Base-by-base conservation (phyloP, 2,113 vertebrate genomes). In the Tachysurus fulvidraco region DNA sequence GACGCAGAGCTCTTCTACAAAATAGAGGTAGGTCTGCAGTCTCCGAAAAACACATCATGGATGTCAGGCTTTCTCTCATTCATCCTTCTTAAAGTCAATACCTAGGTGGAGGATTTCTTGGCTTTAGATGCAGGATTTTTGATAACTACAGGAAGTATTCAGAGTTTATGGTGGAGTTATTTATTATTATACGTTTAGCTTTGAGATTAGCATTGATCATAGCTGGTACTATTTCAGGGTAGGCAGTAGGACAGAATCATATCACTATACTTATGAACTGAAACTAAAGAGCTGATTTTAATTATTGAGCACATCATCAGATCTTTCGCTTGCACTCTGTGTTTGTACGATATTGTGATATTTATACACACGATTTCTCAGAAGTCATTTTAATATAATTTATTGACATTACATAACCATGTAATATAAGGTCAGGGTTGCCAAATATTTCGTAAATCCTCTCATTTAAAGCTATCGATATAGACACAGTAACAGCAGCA, bases 1-100 rank as follows among this genome's bases (percentile, higher is more conserved):
- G 98, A 99, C 1, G 96, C 98, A 0, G 96, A 97, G 44, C 96
- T 99, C 77, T 99, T 98, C 91, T 97, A 96, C 84, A 98, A 97
- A 86, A 98, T 99, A 0, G 96, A 98, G 96, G 98, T 94, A 82
- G 28, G 8, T 67, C 13, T 16, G 41, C 8, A 12, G 69, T 64
- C 30, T 62, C 55, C 0, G n/a, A 36, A 13, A 19, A 80, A 11
- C 25, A 30, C 30, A 12, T 11, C 17, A 19, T 12, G 54, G 54
- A 41, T 36, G 28, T 57, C 54, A 9, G 21, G 12, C 16, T n/a
- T n/a, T n/a, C n/a, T n/a, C n/a, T n/a, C n/a, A n/a, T 78, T 30
- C 5, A 30, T 67, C n/a, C 23, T 67, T 67, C 11, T 30, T 1
- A 30, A 67, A 30, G 14, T 23, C 17, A 44, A 44, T 23, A 11